Percentiles rank a stretch among this genome's conserved stretches.
Conservation (phyloP, 2,888 invertebrate genomes). For the Melieria crassipennis region DNA sequence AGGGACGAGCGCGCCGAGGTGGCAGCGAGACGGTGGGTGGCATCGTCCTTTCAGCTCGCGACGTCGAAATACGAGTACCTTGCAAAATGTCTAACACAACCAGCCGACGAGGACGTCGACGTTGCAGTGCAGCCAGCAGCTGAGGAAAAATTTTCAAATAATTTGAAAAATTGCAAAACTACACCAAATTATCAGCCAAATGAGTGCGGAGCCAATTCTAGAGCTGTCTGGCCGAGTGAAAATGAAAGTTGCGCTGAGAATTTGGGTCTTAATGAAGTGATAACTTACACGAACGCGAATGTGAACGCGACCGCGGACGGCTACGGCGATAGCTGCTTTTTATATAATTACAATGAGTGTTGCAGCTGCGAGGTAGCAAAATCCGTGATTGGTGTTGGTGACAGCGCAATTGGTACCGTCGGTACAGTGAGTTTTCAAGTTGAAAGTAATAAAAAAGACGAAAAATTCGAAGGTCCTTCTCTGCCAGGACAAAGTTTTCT, state of each 20-base stretch:
- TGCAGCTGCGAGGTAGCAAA: slow-evolving; percentile 26
- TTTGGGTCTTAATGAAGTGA: slow-evolving; percentile 33
- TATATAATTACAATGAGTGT: slow-evolving; percentile 43
- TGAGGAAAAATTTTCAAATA: slow-evolving; percentile 35
- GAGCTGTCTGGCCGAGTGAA: neutral
- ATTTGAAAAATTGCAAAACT: slow-evolving; percentile 38
- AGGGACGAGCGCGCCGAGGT: too few relatives aligned
- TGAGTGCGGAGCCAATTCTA: neutral
- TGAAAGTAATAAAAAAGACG: too few relatives aligned
- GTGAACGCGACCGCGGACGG: neutral
- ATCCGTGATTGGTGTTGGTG: neutral
- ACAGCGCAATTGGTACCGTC: neutral
- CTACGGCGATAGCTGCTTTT: slow-evolving; percentile 39
- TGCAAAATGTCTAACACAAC: slow-evolving; percentile 50
- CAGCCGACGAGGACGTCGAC: slow-evolving; percentile 44
- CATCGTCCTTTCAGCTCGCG: slow-evolving; percentile 34
- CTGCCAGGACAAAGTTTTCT: too few relatives aligned
- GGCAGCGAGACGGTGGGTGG: slow-evolving; percentile 23
- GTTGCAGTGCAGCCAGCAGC: slow-evolving; percentile 40
- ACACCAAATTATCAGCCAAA: slow-evolving; percentile 13
- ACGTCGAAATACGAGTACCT: slow-evolving; percentile 38
- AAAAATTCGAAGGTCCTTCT: too few relatives aligned
- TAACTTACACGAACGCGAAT: slow-evolving; percentile 36
- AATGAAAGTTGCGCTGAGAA: slow-evolving; percentile 3
- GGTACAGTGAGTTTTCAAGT: neutral